These are phyloP conservation scores for Operophtera brumata DNA, from an alignment of 2,888 invertebrate genomes.

Conservation along the genomic window DNA sequence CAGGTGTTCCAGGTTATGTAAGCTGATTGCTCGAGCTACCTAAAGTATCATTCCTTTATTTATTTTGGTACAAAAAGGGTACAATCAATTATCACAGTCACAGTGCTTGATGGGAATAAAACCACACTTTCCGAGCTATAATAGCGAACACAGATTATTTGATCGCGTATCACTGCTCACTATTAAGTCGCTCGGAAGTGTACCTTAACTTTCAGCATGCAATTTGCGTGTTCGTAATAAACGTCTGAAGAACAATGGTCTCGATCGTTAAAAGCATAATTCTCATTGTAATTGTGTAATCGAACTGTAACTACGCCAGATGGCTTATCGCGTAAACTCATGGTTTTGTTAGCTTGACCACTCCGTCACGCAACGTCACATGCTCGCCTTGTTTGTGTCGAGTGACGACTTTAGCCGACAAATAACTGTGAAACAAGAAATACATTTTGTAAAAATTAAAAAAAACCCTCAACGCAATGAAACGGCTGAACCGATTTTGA, in stretches of 20 bases:
- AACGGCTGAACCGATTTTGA: too few species aligned
- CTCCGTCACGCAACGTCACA: conserved; percentile 46
- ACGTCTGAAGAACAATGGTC: conserved; percentile 49
- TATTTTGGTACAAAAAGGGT: too few species aligned
- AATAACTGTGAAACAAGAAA: conserved; percentile 26
- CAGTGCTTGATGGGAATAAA: too few species aligned
- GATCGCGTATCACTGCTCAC: not conserved
- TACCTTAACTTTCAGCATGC: conserved; percentile 34
- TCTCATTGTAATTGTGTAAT: conserved; percentile 47
- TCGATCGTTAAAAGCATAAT: conserved; percentile 49
- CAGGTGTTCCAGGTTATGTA: too few species aligned
- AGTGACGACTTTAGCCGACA: conserved; percentile 32
- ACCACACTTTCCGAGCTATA: too few species aligned
- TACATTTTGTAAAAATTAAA: too few species aligned
- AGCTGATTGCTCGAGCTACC: too few species aligned
- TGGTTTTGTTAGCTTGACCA: conserved; percentile 47
- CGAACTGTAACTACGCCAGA: conserved; percentile 31
- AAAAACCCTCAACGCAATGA: too few species aligned
- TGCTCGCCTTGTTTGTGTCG: conserved; percentile 41
- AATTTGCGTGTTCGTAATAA: conserved; percentile 47
- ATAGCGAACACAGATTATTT: too few species aligned
- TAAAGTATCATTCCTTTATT: too few species aligned
- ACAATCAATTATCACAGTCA: too few species aligned
- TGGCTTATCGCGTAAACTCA: conserved; percentile 50
- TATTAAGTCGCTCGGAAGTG: not conserved